Evolutionary conservation across 2,797 vertebrate genomes (phyloP).

Genomic region (Limnodromus scolopaceus): DNA sequence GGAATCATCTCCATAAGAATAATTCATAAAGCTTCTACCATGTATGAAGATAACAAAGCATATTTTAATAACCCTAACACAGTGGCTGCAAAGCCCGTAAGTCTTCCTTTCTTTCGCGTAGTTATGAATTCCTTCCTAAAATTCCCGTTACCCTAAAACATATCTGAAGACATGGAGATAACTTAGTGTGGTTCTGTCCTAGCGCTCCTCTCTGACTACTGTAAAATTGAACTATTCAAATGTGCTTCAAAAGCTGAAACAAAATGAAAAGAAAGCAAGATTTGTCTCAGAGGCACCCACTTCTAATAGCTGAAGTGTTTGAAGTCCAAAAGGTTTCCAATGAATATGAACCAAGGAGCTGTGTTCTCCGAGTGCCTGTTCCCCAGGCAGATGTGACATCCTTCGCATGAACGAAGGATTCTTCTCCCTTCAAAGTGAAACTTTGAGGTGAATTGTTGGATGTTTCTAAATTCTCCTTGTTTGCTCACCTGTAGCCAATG

Average conservation of each 20-base stretch:
- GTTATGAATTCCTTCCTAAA: conserved; percentile 25
- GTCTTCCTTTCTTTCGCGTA: background rate
- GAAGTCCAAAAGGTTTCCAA: conserved; percentile 4
- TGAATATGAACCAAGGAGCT: background rate
- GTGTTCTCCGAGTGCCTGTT: rapidly evolving
- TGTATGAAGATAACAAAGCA: conserved; percentile 49
- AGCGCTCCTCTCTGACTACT: background rate
- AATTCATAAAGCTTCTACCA: conserved; percentile 34
- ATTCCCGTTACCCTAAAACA: background rate
- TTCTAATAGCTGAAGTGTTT: conserved; percentile 21
- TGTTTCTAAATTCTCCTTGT: background rate
- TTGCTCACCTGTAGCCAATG: background rate
- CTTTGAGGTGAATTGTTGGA: background rate
- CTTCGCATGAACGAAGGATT: background rate
- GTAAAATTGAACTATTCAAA: conserved; percentile 39
- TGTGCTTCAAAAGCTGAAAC: conserved; percentile 24
- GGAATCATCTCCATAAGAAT: conserved; percentile 27
- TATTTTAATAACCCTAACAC: conserved; percentile 48
- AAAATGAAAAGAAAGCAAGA: conserved; percentile 1
- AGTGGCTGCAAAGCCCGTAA: background rate
- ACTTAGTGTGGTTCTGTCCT: background rate
- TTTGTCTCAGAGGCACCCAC: background rate
- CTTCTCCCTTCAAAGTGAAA: background rate
- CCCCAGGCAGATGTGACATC: background rate
- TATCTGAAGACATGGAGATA: background rate